Percentiles rank a stretch among this genome's conserved stretches.
Conservation (phyloP, 2,113 vertebrate species). For the Corythornis cristatus region DNA sequence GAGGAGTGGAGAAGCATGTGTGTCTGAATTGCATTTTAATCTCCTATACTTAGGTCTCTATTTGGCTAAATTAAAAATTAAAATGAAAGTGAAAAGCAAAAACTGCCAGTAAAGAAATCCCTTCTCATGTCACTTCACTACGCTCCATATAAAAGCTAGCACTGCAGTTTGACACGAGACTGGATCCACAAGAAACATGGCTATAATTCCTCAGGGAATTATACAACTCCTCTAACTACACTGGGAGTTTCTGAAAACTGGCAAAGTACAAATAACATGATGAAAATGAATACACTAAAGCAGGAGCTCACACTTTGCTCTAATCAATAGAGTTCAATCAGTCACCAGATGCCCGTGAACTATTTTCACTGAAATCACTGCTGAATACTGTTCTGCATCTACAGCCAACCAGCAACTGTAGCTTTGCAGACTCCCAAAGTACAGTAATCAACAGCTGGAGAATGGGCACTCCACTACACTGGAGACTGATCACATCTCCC, state of each 20-base stretch:
- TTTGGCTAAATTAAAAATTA: background rate
- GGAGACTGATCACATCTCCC: accelerated
- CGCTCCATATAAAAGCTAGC: background rate
- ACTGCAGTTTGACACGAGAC: background rate
- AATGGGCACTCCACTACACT: background rate
- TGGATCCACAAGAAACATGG: background rate
- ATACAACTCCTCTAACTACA: background rate
- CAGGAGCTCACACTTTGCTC: background rate
- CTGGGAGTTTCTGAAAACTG: background rate
- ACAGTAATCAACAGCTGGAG: background rate
- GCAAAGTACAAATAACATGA: background rate
- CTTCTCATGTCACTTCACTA: background rate
- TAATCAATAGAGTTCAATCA: background rate
- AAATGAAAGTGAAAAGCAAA: background rate
- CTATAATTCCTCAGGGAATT: background rate
- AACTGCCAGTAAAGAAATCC: background rate
- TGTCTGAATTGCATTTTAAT: background rate
- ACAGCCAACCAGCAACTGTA: background rate
- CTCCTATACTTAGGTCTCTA: background rate
- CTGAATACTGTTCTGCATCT: background rate
- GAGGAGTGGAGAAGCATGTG: background rate
- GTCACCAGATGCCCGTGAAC: background rate
- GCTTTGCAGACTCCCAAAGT: background rate
- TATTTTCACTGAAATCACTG: background rate
- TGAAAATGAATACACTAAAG: background rate